Evolutionary conservation across 53 echinoderm and acorn worm species (phyloP).

Genomic region (Hippasteria phrygiana): DNA sequence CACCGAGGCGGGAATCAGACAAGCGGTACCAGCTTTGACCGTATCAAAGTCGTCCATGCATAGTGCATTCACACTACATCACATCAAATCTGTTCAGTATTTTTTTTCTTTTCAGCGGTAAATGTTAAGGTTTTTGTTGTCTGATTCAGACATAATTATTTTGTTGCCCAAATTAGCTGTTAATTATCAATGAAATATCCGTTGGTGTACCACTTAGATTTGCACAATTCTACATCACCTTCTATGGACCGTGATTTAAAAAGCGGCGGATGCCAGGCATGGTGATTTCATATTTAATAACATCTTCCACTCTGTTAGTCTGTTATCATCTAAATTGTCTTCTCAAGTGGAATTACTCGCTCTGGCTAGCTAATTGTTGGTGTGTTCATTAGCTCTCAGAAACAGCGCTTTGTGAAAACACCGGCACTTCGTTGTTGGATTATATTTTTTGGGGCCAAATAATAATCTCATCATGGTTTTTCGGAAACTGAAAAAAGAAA

Average conservation of each 20-base stretch:
- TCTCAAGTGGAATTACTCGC: slow-evolving; percentile 54
- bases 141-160: neutral
- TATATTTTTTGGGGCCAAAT: neutral
- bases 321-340: slow-evolving; percentile 34
- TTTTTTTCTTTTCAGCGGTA: no score
- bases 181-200: neutral
- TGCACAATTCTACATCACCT: no score
- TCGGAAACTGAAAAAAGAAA: neutral
- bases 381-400: neutral
- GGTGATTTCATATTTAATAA: slow-evolving; percentile 22
- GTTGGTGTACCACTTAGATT: neutral
- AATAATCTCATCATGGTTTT: slow-evolving; percentile 41
- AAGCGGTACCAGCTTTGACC: slow-evolving; percentile 30
- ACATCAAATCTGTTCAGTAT: no score
- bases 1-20: slow-evolving; percentile 49
- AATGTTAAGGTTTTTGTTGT: no score
- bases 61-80: slow-evolving; percentile 15
- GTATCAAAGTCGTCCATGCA: neutral
- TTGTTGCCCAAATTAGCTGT: neutral
- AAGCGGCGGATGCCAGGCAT: no score
- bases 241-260: no score
- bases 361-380: slow-evolving; percentile 53
- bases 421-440: slow-evolving; percentile 20
- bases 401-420: slow-evolving; percentile 26
- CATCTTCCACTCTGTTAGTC: slow-evolving; percentile 26